phyloP scores from a whole-genome alignment of 64 coral and sea anemone species.

The Montipora capricornis region DNA sequence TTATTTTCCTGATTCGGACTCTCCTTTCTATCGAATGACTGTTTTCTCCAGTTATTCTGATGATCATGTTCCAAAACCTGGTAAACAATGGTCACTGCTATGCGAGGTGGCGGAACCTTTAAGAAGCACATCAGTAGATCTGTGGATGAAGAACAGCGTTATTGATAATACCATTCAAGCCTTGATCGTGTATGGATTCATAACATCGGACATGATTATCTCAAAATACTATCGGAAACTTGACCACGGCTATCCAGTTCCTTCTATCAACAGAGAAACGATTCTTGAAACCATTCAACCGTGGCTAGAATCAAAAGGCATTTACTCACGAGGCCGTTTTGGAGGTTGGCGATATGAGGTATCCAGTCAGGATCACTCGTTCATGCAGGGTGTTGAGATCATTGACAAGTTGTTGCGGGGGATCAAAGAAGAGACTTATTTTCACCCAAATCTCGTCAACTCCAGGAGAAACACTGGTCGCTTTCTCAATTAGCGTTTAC shows the following conservation, averaged over 20 bases:
- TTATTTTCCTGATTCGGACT: slow-evolving; percentile 83
- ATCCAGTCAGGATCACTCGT: slow-evolving; percentile 80
- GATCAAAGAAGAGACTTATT: slow-evolving; percentile 80
- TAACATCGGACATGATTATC: slow-evolving; percentile 53
- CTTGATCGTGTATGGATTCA: slow-evolving; percentile 69
- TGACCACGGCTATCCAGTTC: slow-evolving; percentile 82
- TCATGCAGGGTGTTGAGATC: slow-evolving; percentile 89
- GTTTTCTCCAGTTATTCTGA: slow-evolving; percentile 83
- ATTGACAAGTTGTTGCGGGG: slow-evolving; percentile 55
- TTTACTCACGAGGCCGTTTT: slow-evolving; percentile 79
- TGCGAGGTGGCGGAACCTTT: slow-evolving; percentile 75
- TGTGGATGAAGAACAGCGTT: slow-evolving; percentile 62
- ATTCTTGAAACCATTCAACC: slow-evolving; percentile 67
- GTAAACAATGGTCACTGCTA: slow-evolving; percentile 77
- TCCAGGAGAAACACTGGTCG: slow-evolving; percentile 69
- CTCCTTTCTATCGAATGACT: slow-evolving; percentile 80
- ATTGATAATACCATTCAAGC: slow-evolving; percentile 51
- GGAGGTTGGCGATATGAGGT: slow-evolving; percentile 90
- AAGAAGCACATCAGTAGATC: background rate
- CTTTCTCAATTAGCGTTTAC: background rate
- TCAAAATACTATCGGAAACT: slow-evolving; percentile 65
- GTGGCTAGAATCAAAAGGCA: slow-evolving; percentile 70
- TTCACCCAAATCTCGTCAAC: slow-evolving; percentile 64
- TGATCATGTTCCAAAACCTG: slow-evolving; percentile 67
- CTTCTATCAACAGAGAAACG: slow-evolving; percentile 61